phyloP scores from a whole-genome alignment of 2,888 invertebrate species.

The Ormyrus pomaceus region DNA sequence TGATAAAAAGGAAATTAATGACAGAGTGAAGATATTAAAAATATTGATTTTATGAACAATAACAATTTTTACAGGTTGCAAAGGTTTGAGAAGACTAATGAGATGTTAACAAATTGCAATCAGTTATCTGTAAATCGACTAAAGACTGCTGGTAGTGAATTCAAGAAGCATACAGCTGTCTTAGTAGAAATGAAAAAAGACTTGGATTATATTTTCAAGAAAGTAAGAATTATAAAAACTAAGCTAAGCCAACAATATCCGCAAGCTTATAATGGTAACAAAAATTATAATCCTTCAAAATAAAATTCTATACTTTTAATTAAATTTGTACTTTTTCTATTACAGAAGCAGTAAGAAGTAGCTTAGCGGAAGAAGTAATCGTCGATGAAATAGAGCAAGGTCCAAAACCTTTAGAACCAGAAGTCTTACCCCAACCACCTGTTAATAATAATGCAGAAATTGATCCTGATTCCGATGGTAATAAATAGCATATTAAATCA shows the following conservation, averaged over 20 bases:
- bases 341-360: slow-evolving; percentile 72
- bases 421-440: slow-evolving; percentile 64
- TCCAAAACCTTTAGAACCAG: slow-evolving; percentile 63
- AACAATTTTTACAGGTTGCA: slow-evolving; percentile 36
- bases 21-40: not conserved
- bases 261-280: slow-evolving; percentile 72
- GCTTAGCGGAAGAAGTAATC: slow-evolving; percentile 73
- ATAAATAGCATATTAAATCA: slow-evolving; percentile 67
- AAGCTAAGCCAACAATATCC: slow-evolving; percentile 82
- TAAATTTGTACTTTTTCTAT: slow-evolving; percentile 13
- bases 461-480: slow-evolving; percentile 74
- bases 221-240: slow-evolving; percentile 89
- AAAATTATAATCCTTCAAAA: not conserved
- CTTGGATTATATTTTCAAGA: slow-evolving; percentile 94
- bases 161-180: slow-evolving; percentile 92
- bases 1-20: not conserved
- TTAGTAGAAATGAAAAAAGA: slow-evolving; percentile 95
- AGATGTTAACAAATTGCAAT: slow-evolving; percentile 98
- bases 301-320: slow-evolving; percentile 3
- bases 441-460: slow-evolving; percentile 60
- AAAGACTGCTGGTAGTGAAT: slow-evolving; percentile 90
- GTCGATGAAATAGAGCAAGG: slow-evolving; percentile 70
- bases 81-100: slow-evolving; percentile 98
- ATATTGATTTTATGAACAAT: no score
- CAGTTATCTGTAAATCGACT: slow-evolving; percentile 92